These are phyloP conservation scores for Cotesia typhae DNA, from an alignment of 1,140 invertebrate species.

Conservation along the genomic window DNA sequence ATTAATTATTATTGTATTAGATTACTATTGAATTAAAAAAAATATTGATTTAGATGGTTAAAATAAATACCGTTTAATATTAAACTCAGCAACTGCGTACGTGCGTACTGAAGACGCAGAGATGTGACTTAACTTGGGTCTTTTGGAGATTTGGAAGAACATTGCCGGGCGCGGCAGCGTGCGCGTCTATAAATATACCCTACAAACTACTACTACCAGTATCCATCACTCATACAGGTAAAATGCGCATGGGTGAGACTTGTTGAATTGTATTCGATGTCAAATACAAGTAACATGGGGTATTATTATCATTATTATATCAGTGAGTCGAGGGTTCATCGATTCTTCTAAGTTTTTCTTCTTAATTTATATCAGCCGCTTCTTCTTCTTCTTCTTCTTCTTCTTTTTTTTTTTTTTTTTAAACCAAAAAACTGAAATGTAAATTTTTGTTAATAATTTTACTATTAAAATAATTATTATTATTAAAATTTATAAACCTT, in stretches of 20 bases:
- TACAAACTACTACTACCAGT: background rate
- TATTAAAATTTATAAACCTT: background rate
- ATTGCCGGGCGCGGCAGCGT: slow-evolving; percentile 21
- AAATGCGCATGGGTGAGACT: slow-evolving; percentile 12
- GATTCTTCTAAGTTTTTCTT: background rate
- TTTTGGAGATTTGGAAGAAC: slow-evolving; percentile 11
- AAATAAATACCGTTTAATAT: background rate
- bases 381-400: background rate
- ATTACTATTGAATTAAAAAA: slow-evolving; percentile 1
- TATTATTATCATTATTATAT: no score
- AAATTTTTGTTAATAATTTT: background rate
- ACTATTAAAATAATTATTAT: no score
- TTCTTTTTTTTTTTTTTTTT: background rate
- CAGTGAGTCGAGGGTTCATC: background rate
- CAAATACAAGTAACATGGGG: no score
- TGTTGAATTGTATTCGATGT: slow-evolving; percentile 22
- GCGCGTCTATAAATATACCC: slow-evolving; percentile 34
- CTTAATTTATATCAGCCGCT: background rate
- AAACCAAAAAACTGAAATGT: background rate
- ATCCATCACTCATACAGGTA: background rate
- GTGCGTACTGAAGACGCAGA: slow-evolving; percentile 1
- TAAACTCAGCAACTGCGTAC: background rate
- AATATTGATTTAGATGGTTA: background rate
- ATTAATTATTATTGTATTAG: no score
- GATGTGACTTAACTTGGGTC: background rate